phyloP scores from a whole-genome alignment of 2,797 vertebrate genomes.

The Vireo griseus region DNA sequence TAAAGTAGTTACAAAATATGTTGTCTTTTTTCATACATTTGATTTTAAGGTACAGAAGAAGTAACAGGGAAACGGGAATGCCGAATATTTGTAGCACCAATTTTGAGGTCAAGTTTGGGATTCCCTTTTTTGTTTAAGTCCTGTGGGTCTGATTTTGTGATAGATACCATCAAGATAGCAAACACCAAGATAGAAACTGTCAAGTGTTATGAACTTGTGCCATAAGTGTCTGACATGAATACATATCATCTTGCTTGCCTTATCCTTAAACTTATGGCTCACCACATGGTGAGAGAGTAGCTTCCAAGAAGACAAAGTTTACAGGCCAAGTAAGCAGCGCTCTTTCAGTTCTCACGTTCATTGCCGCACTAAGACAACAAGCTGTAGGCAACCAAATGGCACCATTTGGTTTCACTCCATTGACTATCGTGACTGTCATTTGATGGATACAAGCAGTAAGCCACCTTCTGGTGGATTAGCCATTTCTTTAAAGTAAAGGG shows the following conservation, averaged over 20 bases:
- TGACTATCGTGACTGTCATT: neutral
- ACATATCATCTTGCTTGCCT: neutral
- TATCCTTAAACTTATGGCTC: neutral
- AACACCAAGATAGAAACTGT: neutral
- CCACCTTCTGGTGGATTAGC: neutral
- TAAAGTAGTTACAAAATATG: neutral
- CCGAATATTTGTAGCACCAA: neutral
- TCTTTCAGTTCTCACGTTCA: neutral
- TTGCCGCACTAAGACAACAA: neutral
- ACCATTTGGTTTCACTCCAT: neutral
- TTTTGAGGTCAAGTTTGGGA: neutral
- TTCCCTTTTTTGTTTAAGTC: neutral
- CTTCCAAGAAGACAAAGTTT: neutral
- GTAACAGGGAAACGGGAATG: neutral
- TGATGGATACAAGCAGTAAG: neutral
- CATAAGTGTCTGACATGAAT: neutral
- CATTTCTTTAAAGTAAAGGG: neutral
- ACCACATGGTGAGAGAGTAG: neutral
- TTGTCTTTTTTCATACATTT: neutral
- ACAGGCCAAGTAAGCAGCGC: neutral
- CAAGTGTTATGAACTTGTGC: neutral
- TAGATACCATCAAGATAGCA: neutral
- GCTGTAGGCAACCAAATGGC: neutral
- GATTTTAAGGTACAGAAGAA: neutral
- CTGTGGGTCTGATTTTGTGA: neutral